phyloP scores from a whole-genome alignment of 2,797 vertebrate genomes.

The Pseudocheirus occidentalis region DNA sequence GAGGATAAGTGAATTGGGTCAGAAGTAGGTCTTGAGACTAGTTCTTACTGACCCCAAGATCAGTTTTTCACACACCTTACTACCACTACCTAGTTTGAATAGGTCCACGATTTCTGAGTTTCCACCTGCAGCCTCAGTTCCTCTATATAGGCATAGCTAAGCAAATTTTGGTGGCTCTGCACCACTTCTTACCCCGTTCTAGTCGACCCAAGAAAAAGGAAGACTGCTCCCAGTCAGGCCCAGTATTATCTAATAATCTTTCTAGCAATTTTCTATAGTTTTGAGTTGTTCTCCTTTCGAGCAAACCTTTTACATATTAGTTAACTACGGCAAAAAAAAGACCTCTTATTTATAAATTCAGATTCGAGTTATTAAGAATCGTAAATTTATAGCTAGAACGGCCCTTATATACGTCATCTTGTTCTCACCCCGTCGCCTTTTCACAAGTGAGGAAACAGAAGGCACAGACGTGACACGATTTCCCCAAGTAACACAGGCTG shows the following conservation, averaged over 20 bases:
- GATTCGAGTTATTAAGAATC: background rate
- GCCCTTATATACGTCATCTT: background rate
- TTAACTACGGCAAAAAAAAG: background rate
- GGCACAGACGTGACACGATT: background rate
- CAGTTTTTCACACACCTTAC: background rate
- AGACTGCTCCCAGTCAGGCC: background rate
- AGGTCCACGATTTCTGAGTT: background rate
- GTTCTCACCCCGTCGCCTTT: no score
- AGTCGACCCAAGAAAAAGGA: background rate
- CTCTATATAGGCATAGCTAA: background rate
- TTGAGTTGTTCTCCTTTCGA: background rate
- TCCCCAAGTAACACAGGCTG: background rate
- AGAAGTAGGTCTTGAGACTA: background rate
- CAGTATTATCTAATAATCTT: background rate
- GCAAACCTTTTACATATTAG: background rate
- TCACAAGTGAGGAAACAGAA: background rate
- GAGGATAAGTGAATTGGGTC: background rate
- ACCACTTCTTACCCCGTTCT: background rate
- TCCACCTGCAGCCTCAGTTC: background rate
- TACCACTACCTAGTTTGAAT: background rate
- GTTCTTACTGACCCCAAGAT: background rate
- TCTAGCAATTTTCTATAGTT: background rate
- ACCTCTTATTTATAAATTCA: background rate
- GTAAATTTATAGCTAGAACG: background rate
- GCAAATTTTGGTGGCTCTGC: background rate